phyloP scores from a whole-genome alignment of 2,888 invertebrate genomes.

The Agrilus mali region DNA sequence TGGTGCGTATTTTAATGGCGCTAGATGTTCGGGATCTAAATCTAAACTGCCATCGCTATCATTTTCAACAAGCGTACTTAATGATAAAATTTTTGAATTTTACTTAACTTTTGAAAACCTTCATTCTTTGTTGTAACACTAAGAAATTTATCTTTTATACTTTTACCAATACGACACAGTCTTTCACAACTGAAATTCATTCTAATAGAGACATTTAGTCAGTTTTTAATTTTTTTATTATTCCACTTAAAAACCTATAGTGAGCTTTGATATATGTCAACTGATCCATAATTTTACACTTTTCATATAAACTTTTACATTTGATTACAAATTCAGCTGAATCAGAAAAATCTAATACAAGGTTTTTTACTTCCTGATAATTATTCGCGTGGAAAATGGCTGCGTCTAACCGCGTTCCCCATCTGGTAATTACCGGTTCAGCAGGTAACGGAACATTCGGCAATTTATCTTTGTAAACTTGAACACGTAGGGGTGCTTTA shows the following conservation, averaged over 20 bases:
- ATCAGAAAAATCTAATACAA: neutral
- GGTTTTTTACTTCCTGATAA: slow-evolving; percentile 11
- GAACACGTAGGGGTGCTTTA: slow-evolving; percentile 18
- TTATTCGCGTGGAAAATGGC: slow-evolving; percentile 17
- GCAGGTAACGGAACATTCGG: slow-evolving; percentile 19
- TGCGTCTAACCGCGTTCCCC: slow-evolving; percentile 23
- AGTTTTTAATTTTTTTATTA: slow-evolving; percentile 1
- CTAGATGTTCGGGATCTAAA: neutral
- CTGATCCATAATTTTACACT: neutral
- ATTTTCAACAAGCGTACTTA: no score
- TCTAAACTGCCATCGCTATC: neutral
- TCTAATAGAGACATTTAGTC: neutral
- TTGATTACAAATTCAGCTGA: neutral
- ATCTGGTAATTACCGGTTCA: slow-evolving; percentile 21
- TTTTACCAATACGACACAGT: no score
- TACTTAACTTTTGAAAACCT: no score
- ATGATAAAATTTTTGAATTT: no score
- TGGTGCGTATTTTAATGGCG: slow-evolving; percentile 3
- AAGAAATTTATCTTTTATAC: no score
- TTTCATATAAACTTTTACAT: neutral
- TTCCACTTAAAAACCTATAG: neutral
- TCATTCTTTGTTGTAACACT: no score
- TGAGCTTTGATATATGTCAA: neutral
- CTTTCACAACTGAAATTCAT: neutral
- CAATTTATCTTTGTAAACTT: slow-evolving; percentile 19